Evolutionary conservation across 2,888 invertebrate genomes (phyloP), one percentile per base, ranked within the genome.

Genomic region (Ceriagrion tenellum): DNA sequence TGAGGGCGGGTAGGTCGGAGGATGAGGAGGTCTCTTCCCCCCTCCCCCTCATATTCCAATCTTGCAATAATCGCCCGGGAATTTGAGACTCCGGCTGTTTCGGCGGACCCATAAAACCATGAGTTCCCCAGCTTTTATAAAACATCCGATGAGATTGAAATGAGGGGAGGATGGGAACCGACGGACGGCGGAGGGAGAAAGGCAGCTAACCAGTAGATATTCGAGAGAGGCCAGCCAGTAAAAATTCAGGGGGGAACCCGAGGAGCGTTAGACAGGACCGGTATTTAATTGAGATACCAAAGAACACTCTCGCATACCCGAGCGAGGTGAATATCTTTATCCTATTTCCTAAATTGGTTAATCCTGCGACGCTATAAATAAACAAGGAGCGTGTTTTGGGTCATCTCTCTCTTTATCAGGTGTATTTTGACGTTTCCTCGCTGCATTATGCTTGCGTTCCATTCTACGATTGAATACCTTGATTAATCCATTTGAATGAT

Each of bases 21-120:
- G 26, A n/a, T n/a, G n/a, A 10, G 26, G 35, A n/a, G 40, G 88
- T 35, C 0, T 40, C 35, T 88, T 47, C 47, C 47, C 47, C 35
- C 47, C 88, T 88, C 88, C 47, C 47, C 47, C 35, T 88, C 88
- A 88, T 88, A 88, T 88, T 88, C 88, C 88, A 88, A 88, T 88
- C 88, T 88, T 40, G 88, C 35, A 88, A 88, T 88, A 88, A 88
- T 88, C 88, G 88, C 88, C 40, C 35, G 40, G 40, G 88, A 88
- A 88, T 88, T 88, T 47, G 88, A 40, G 47, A 20, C 88, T 20
- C 23, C 35, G 35, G 88, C 35, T 88, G 88, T 23, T 88, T 88
- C 35, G 35, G 88, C 88, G 30, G 40, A 47, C 88, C 69, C 35
- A 40, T 88, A 88, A 40, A 88, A 18, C 88, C 35, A 20, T 47